Evolutionary conservation across 2,797 vertebrate species (phyloP).

Genomic region (Pagetopsis macropterus): DNA sequence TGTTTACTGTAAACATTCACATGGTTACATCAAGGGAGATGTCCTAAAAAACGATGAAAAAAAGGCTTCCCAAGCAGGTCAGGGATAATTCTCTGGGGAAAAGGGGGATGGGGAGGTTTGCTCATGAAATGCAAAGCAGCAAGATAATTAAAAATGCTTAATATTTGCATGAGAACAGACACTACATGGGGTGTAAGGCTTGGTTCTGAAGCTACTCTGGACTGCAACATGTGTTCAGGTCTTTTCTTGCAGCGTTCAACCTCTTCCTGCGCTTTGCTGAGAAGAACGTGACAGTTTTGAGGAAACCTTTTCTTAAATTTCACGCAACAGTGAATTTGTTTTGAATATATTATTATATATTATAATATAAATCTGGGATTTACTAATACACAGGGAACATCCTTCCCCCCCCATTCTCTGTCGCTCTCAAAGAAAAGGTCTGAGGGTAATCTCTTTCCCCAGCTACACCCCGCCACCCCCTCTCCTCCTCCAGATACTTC

Average conservation of each 20-base stretch:
- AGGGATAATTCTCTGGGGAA: not conserved
- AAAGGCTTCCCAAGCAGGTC: not conserved
- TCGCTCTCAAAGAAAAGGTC: conserved; percentile 62
- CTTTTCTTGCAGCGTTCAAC: too few relatives aligned
- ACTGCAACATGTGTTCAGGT: too few relatives aligned
- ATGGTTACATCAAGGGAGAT: not conserved
- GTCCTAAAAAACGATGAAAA: not conserved
- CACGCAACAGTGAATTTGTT: not conserved
- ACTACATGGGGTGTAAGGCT: not conserved
- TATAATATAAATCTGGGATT: conserved; percentile 66
- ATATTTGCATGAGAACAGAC: not conserved
- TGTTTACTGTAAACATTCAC: not conserved
- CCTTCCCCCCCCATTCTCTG: conserved; percentile 40
- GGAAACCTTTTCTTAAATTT: too few relatives aligned
- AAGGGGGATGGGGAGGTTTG: too few relatives aligned
- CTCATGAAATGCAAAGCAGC: too few relatives aligned
- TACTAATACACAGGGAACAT: conserved; percentile 75
- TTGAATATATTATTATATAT: not conserved
- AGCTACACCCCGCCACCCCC: conserved; percentile 34
- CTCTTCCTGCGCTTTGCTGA: too few relatives aligned
- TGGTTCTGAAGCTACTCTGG: too few relatives aligned
- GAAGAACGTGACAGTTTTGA: too few relatives aligned
- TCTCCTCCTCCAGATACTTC: not conserved
- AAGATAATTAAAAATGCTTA: not conserved
- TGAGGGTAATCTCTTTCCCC: conserved; percentile 66